Evolutionary conservation across 2,888 invertebrate genomes (phyloP).

Genomic region (Idaea dimidiata): DNA sequence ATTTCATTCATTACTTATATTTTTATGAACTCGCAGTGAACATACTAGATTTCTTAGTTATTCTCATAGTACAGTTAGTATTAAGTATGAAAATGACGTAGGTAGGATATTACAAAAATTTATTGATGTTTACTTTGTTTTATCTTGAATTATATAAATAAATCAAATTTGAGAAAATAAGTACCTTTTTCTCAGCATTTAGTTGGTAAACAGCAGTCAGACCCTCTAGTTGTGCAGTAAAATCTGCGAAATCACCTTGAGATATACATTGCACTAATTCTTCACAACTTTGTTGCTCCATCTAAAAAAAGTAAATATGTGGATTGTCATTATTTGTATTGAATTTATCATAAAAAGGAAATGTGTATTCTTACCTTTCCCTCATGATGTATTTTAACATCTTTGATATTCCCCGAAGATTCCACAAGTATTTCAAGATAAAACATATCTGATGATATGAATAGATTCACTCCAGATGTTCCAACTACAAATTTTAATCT

Average conservation of each 20-base stretch:
- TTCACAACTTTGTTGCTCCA: slow-evolving; percentile 91
- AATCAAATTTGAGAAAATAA: slow-evolving; percentile 6
- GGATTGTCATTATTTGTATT: neutral
- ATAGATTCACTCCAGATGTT: slow-evolving; percentile 89
- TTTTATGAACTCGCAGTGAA: too few species aligned
- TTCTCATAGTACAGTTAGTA: too few species aligned
- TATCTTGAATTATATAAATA: too few species aligned
- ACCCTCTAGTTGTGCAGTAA: slow-evolving; percentile 95
- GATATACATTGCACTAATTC: slow-evolving; percentile 92
- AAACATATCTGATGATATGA: slow-evolving; percentile 98
- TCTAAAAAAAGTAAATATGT: slow-evolving; percentile 42
- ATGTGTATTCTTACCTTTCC: slow-evolving; percentile 81
- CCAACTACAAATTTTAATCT: slow-evolving; percentile 94
- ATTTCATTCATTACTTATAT: too few species aligned
- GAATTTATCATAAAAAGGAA: neutral
- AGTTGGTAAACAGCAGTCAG: slow-evolving; percentile 95
- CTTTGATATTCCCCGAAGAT: slow-evolving; percentile 90
- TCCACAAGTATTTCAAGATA: slow-evolving; percentile 95
- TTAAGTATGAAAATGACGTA: neutral
- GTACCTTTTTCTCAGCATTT: slow-evolving; percentile 93
- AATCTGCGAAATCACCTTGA: slow-evolving; percentile 93
- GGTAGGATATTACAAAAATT: neutral
- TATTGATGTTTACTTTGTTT: too few species aligned
- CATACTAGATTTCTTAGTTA: too few species aligned
- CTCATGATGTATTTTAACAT: slow-evolving; percentile 95